phyloP scores from a whole-genome alignment of 2,113 vertebrate species.

The Oncorhynchus mykiss region DNA sequence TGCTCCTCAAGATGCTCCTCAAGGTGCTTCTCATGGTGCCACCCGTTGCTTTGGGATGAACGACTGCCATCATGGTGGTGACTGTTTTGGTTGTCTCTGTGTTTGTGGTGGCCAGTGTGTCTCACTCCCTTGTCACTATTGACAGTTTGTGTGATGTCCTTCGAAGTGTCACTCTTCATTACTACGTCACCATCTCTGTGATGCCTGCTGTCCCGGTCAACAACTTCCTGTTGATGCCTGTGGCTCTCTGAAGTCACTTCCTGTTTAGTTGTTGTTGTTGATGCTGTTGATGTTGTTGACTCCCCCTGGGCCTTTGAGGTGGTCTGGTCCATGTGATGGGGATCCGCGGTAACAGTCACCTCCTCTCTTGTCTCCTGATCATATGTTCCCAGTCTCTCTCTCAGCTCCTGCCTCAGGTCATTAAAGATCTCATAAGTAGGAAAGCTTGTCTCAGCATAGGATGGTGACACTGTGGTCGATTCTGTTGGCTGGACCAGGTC shows the following conservation, averaged over 20 bases:
- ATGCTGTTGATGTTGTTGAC: conserved; percentile 41
- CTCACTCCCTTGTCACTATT: conserved; percentile 22
- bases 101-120: conserved; percentile 29
- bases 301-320: conserved; percentile 18
- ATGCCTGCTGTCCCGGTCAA: conserved; percentile 28
- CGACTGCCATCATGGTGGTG: not conserved
- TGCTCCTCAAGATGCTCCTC: not conserved
- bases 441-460: conserved; percentile 42
- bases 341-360: conserved; percentile 16
- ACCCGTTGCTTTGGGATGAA: conserved; percentile 8
- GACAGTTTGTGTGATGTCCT: conserved; percentile 12
- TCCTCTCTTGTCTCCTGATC: conserved; percentile 36
- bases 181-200: conserved; percentile 34
- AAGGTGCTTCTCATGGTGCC: conserved; percentile 18
- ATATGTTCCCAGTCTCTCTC: conserved; percentile 32
- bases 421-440: conserved; percentile 43
- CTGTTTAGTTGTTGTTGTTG: conserved; percentile 22
- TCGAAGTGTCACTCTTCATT: conserved; percentile 16
- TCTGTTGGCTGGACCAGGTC: conserved; percentile 39
- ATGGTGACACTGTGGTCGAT: conserved; percentile 32
- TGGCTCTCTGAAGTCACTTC: conserved; percentile 32
- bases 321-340: conserved; percentile 28
- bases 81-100: conserved; percentile 13
- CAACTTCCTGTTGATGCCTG: conserved; percentile 30
- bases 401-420: conserved; percentile 46